Conservation (phyloP, 1,140 invertebrate genomes). For the Aphidius ervi region DNA sequence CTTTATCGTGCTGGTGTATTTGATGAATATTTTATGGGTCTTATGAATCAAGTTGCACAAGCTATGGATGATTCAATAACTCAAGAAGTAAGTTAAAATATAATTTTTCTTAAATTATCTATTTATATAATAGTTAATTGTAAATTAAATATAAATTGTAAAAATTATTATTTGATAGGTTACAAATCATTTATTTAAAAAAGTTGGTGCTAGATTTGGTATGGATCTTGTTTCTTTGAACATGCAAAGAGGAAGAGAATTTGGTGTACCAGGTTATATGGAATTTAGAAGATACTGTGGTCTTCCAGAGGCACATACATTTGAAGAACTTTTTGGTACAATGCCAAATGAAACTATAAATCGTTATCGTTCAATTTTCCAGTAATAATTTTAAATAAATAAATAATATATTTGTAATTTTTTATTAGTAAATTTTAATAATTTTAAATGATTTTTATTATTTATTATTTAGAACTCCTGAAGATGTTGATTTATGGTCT, state of each 20-base stretch:
- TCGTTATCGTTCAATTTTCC: conserved; percentile 70
- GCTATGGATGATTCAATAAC: conserved; percentile 93
- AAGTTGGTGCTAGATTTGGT: conserved; percentile 77
- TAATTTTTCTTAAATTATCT: conserved; percentile 1
- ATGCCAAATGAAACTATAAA: conserved; percentile 86
- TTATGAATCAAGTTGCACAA: conserved; percentile 92
- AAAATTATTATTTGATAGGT: conserved; percentile 48
- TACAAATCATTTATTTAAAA: conserved; percentile 88
- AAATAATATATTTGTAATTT: neutral
- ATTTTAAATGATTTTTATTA: conserved; percentile 1
- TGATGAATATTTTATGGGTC: conserved; percentile 88
- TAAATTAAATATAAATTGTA: too few relatives aligned
- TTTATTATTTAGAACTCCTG: conserved; percentile 62
- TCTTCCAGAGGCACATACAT: conserved; percentile 71
- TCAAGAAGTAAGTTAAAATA: conserved; percentile 63
- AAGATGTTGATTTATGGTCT: conserved; percentile 88
- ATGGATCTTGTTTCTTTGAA: conserved; percentile 93
- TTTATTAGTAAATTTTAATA: conserved; percentile 8
- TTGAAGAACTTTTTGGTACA: conserved; percentile 80
- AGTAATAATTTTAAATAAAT: conserved; percentile 62
- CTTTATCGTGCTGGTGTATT: conserved; percentile 85
- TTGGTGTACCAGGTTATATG: conserved; percentile 89
- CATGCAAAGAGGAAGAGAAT: conserved; percentile 89
- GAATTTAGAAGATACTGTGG: conserved; percentile 90
- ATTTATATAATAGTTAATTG: neutral